These are phyloP conservation scores for Chamaetylas fuelleborni DNA, from an alignment of 2,113 vertebrate genomes.

Conservation along the genomic window DNA sequence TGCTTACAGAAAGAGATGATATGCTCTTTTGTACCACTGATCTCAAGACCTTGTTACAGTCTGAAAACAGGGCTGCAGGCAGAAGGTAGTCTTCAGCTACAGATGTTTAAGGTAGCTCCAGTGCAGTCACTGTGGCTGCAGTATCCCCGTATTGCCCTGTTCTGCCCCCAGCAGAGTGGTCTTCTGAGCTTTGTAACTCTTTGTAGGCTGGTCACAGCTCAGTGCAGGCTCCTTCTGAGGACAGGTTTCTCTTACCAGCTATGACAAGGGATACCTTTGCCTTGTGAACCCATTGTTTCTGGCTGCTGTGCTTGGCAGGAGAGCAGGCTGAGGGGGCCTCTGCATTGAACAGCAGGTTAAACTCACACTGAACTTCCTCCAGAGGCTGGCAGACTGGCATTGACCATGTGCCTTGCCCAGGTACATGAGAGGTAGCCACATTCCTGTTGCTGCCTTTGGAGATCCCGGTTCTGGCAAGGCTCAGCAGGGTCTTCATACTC, in stretches of 20 bases:
- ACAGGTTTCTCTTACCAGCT: background rate
- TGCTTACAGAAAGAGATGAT: background rate
- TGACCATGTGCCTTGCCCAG: background rate
- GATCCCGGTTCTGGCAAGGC: background rate
- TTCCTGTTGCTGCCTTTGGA: background rate
- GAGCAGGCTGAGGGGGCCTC: background rate
- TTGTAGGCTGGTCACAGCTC: background rate
- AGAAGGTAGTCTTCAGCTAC: background rate
- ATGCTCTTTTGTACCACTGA: background rate
- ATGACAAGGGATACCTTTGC: background rate
- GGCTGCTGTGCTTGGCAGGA: background rate
- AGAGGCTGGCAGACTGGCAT: background rate
- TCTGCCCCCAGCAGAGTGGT: background rate
- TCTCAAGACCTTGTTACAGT: background rate
- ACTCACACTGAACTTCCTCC: background rate
- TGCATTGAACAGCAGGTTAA: background rate
- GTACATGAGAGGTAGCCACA: background rate
- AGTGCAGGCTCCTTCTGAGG: background rate
- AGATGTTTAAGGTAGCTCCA: background rate
- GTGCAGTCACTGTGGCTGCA: background rate
- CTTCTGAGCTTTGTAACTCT: background rate
- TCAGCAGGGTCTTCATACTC: background rate
- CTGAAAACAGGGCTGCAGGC: background rate
- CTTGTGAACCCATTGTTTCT: background rate
- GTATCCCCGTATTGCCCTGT: background rate